A percentile compares a stretch with the other conserved stretches of the same genome.
Evolutionary conservation across 37 sponge, comb jelly and placozoan genomes (phyloP).

Genomic region (Ephydatia muelleri): DNA sequence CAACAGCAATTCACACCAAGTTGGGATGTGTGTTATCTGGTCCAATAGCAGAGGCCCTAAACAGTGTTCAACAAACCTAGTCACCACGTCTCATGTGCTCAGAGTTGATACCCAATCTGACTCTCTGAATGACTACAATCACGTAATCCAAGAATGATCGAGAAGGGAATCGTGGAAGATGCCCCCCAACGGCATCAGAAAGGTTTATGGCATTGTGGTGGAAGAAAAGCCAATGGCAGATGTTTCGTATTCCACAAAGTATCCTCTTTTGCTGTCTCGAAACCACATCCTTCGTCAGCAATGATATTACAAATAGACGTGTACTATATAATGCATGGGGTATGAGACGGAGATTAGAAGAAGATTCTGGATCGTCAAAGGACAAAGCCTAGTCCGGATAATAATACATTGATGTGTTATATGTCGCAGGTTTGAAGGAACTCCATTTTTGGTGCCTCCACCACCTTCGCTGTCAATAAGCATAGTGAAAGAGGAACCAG

Average conservation of each 20-base stretch:
- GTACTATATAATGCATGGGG: too few relatives aligned
- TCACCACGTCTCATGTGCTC: too few relatives aligned
- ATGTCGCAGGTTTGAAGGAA: background rate
- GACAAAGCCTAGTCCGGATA: background rate
- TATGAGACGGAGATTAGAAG: too few relatives aligned
- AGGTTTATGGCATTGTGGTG: slow-evolving; percentile 27
- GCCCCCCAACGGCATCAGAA: background rate
- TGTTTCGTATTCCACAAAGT: background rate
- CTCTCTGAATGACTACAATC: slow-evolving; percentile 29
- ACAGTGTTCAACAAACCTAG: too few relatives aligned
- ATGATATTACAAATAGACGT: too few relatives aligned
- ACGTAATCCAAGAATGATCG: slow-evolving; percentile 33
- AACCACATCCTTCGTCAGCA: background rate
- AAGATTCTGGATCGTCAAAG: background rate
- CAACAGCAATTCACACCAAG: too few relatives aligned
- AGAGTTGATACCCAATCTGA: slow-evolving; percentile 18
- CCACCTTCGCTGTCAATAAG: background rate
- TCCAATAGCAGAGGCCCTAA: too few relatives aligned
- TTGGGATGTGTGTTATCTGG: too few relatives aligned
- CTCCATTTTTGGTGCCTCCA: background rate
- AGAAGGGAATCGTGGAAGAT: slow-evolving; percentile 48
- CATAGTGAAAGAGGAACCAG: background rate
- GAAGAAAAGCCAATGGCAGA: background rate
- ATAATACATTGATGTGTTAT: background rate
- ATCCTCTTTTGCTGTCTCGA: background rate